Percentiles rank a stretch among this genome's conserved stretches.
These are phyloP conservation scores for Nematolebias whitei DNA, from an alignment of 2,113 vertebrate species.

Conservation along the genomic window DNA sequence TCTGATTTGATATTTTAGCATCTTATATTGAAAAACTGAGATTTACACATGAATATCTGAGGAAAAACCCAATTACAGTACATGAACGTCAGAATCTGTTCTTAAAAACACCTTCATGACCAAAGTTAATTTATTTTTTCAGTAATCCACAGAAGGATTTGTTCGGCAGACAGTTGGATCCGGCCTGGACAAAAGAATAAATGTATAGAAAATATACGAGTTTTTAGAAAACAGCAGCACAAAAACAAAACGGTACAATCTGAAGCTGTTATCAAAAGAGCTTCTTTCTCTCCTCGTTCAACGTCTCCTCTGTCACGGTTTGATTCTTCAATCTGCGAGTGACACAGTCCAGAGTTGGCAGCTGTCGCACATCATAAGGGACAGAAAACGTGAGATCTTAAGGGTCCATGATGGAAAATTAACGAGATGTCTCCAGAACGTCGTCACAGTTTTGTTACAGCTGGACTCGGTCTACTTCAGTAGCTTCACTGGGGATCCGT, in stretches of 20 bases:
- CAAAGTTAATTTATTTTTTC: too few relatives aligned
- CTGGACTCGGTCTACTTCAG: constrained; percentile 51
- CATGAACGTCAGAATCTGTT: not conserved
- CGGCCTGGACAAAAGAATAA: too few relatives aligned
- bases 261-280: too few relatives aligned
- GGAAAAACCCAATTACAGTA: not conserved
- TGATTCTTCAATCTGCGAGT: constrained; percentile 46
- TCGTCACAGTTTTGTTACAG: constrained; percentile 43
- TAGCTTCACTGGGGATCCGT: constrained; percentile 14
- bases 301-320: constrained; percentile 5
- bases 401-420: constrained; percentile 55
- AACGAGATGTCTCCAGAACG: constrained; percentile 64
- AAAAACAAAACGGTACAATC: too few relatives aligned
- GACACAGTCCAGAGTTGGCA: constrained; percentile 56
- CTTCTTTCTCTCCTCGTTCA: not conserved
- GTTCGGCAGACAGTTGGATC: too few relatives aligned
- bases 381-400: constrained; percentile 36
- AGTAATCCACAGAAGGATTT: too few relatives aligned
- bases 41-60: not conserved
- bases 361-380: constrained; percentile 63
- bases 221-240: too few relatives aligned
- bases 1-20: not conserved
- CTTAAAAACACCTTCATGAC: too few relatives aligned
- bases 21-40: not conserved
- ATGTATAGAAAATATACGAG: too few relatives aligned